Evolutionary conservation across 1,140 invertebrate genomes (phyloP), one percentile per base, ranked within the genome.

Genomic region (Whitmania pigra): DNA sequence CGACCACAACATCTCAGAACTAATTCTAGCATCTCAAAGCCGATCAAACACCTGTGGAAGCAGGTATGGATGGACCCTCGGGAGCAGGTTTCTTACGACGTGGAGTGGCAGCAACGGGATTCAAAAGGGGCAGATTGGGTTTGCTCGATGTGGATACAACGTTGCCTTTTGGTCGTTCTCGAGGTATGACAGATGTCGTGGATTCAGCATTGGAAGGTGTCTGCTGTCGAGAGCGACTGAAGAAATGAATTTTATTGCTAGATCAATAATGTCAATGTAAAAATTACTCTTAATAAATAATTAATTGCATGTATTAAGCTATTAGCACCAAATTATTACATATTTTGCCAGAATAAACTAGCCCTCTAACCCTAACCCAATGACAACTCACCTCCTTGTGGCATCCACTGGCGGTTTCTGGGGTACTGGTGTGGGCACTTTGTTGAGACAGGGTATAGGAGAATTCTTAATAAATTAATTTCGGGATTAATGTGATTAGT

Each of bases 181-280:
- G 83, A 7, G 91, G 91, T 20, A 89, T 89, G 7, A 93, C 90
- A 68, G 89, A 90, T 6, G 91, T 93, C 67, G 88, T 86, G 27
- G 49, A 25, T 77, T 83, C 82, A 66, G 79, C 57, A 63, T 31
- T 88, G 85, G n/a, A 87, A 83, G 27, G 85, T 73, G 22, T 86
- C 80, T 72, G 71, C 17, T 40, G 25, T 20, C n/a, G 43, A 20
- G 40, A 63, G 57, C 60, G 43, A 66, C 27, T 20, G 27, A 67
- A 49, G 13, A 60, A 22, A 69, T 31, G 0, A 22, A 29, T 17
- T 17, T 69, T 22, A 69, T 69, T 22, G 13, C 40, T 69, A 31
- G 67, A 31, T 69, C n/a, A 7, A 40, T 18, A 43, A 49, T 49
- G 9, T 49, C 9, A 49, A 49, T 17, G 13, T 49, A 17, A 31